Percentiles rank a stretch among this genome's conserved stretches.
Evolutionary conservation across 2,888 invertebrate species (phyloP).

Genomic region (Caenorhabditis auriculariae): DNA sequence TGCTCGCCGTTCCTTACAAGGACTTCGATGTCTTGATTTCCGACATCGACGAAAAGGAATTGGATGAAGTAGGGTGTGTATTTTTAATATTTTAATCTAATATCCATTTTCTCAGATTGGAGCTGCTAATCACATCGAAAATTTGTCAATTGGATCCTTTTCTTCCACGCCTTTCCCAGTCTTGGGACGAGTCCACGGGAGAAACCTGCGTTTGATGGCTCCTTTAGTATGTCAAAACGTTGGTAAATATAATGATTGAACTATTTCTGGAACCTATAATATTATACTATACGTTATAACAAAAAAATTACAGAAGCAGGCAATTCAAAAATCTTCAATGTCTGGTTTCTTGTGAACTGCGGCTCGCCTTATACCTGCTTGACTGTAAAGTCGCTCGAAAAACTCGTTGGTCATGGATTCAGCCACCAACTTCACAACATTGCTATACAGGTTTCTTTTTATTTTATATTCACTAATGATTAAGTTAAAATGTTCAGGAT

Average conservation of each 20-base stretch:
- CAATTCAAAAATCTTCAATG: conserved; percentile 14
- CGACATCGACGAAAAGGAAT: conserved; percentile 10
- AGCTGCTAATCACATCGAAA: conserved; percentile 6
- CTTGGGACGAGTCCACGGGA: conserved; percentile 14
- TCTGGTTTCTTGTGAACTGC: conserved; percentile 13
- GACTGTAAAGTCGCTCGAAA: conserved; percentile 15
- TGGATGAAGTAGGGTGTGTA: conserved; percentile 13
- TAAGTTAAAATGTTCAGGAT: conserved; percentile 24
- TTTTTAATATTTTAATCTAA: conserved; percentile 14
- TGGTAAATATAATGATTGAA: conserved; percentile 4
- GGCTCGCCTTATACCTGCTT: conserved; percentile 15
- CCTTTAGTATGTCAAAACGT: conserved; percentile 6
- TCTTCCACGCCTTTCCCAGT: conserved; percentile 15
- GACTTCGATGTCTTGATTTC: conserved; percentile 12
- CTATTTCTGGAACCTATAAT: conserved; percentile 3
- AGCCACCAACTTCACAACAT: too few relatives aligned
- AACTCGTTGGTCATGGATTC: conserved; percentile 9
- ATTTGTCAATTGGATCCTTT: conserved; percentile 16
- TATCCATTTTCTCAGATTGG: conserved; percentile 20
- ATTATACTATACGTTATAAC: conserved; percentile 10
- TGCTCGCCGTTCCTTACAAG: conserved; percentile 14
- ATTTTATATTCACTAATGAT: conserved; percentile 12
- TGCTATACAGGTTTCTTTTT: conserved; percentile 23
- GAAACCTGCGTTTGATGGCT: conserved; percentile 14
- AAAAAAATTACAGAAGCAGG: conserved; percentile 12